These are phyloP conservation scores for Gallinago solitaria DNA, from an alignment of 2,797 vertebrate species.

Conservation along the genomic window DNA sequence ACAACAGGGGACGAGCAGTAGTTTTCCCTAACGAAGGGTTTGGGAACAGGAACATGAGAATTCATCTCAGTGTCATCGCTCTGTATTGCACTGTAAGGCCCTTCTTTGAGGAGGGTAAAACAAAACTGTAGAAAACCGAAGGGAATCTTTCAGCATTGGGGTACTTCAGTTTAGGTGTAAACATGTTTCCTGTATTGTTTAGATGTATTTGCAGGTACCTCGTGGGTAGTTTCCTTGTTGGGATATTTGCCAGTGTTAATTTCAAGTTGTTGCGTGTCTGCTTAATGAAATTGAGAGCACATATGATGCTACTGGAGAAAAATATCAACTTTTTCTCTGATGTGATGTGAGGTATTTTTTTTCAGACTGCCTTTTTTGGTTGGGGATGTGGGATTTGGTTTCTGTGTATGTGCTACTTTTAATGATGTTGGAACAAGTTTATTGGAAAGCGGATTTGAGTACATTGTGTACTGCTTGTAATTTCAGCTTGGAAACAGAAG, in stretches of 20 bases:
- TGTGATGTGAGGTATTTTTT: background rate
- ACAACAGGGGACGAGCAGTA: background rate
- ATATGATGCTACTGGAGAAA: background rate
- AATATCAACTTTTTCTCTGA: background rate
- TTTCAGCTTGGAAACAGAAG: background rate
- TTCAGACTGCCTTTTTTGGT: background rate
- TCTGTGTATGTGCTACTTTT: background rate
- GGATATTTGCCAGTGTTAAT: background rate
- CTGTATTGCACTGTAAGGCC: background rate
- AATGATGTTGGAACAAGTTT: background rate
- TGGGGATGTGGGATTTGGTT: background rate
- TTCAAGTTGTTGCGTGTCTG: background rate
- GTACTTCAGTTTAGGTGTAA: background rate
- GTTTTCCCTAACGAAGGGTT: background rate
- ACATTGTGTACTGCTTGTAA: background rate
- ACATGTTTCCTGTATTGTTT: background rate
- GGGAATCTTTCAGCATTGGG: background rate
- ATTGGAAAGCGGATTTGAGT: background rate
- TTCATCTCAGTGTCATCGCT: background rate
- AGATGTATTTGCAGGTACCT: background rate
- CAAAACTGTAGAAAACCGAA: background rate
- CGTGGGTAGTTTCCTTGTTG: background rate
- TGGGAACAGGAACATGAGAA: rapidly evolving
- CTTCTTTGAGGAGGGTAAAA: background rate
- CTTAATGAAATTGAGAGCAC: background rate